A percentile compares a stretch with the other conserved stretches of the same genome.
phyloP scores from a whole-genome alignment of 2,113 vertebrate genomes.

The Origma solitaria region DNA sequence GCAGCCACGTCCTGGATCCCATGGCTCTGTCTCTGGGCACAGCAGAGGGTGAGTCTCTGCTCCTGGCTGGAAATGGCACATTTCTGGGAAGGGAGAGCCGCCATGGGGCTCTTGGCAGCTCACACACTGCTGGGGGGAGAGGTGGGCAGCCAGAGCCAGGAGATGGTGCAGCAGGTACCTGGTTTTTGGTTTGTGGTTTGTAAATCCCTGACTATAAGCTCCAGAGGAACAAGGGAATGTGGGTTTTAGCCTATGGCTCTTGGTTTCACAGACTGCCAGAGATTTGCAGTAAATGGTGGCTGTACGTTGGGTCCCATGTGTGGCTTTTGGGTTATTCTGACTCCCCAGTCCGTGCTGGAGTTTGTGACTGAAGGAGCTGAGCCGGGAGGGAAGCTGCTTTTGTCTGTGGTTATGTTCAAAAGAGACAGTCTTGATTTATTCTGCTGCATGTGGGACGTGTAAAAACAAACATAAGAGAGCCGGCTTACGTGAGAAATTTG shows the following conservation, averaged over 20 bases:
- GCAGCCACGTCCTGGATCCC: accelerated
- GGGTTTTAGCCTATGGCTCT: accelerated
- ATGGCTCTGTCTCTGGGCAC: accelerated
- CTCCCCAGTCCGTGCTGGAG: accelerated
- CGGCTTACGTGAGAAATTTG: background rate
- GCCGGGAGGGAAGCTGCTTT: background rate
- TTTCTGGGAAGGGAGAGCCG: accelerated
- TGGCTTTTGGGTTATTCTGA: background rate
- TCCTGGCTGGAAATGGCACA: accelerated
- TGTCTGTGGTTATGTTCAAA: accelerated
- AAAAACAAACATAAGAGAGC: accelerated
- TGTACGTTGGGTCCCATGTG: accelerated
- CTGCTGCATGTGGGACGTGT: background rate
- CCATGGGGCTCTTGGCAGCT: accelerated
- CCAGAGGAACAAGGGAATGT: accelerated
- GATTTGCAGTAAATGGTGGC: accelerated
- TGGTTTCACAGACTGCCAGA: accelerated
- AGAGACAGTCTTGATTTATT: background rate
- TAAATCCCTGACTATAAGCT: accelerated
- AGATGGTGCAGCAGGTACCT: accelerated
- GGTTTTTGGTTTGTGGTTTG: background rate
- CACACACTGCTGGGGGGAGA: accelerated
- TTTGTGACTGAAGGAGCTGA: background rate
- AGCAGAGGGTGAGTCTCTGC: accelerated
- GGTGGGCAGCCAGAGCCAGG: background rate